Evolutionary conservation across 2,113 vertebrate species (phyloP), one percentile per base, ranked within the genome.

Genomic region (Cephalophus harveyi): DNA sequence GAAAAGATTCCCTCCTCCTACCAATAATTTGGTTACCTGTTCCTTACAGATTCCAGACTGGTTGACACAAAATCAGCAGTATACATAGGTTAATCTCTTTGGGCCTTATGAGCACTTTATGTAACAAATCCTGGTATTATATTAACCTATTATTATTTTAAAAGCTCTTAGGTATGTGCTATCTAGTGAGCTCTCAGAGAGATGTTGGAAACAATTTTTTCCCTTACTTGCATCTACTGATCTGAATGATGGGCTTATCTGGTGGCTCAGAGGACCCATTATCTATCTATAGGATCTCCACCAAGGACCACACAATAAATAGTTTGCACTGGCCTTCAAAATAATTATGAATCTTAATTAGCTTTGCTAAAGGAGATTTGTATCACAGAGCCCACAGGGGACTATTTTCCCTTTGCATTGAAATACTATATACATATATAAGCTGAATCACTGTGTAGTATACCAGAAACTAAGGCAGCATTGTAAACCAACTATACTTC

Each of bases 321-420:
- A 27, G 6, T 33, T 54, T 36, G 43, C 23, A 86, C 50, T 86
- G 23, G 25, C 23, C 30, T 83, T 43, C 50, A 86, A 97, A 95
- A 71, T 60, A 87, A 92, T 57, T 14, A 88, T 59, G 52, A 89
- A 71, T 55, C 85, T 81, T 90, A 78, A 94, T 76, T 16, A 96
- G 81, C 13, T 91, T 95, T 93, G 40, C 28, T 91, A 79, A 87
- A 96, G 62, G 64, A 95, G 25, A 97, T 55, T 55, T 92, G 54
- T 6, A 96, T 62, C 48, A 60, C 9, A 19, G 25, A 87, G 12
- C 7, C 64, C 67, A 60, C 16, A 88, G 52, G 43, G 2, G n/a
- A 81, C 28, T 81, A 48, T 71, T 57, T 90, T 74, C 74, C 30
- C 79, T 40, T 50, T 74, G 30, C 86, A 92, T 89, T 89, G 88